These are phyloP conservation scores for Isaurus tuberculatus DNA, from an alignment of 92 coral and sea anemone genomes.

Conservation along the genomic window DNA sequence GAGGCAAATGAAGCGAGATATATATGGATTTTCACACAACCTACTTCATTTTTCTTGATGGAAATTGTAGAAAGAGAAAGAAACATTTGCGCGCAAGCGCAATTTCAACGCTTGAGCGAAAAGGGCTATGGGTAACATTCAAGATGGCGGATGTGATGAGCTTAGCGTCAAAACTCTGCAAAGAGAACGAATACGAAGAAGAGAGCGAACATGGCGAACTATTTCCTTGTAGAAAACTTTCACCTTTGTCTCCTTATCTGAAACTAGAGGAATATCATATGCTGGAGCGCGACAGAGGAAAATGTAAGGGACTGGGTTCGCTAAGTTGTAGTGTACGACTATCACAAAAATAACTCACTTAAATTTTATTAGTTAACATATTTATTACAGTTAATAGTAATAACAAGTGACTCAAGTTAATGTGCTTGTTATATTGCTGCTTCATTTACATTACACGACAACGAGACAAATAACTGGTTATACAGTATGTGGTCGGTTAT, in stretches of 20 bases:
- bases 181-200: slow-evolving; percentile 49
- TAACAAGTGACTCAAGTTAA: too few species aligned
- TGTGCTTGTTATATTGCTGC: too few species aligned
- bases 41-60: slow-evolving; percentile 82
- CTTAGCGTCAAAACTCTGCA: slow-evolving; percentile 52
- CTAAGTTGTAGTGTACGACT: too few species aligned
- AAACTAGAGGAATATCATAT: slow-evolving; percentile 65
- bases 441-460: too few species aligned
- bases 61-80: slow-evolving; percentile 66
- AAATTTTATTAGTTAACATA: too few species aligned
- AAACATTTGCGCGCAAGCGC: slow-evolving; percentile 52
- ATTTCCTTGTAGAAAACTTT: slow-evolving; percentile 64
- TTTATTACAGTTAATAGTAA: too few species aligned
- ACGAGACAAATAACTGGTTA: too few species aligned
- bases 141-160: slow-evolving; percentile 71
- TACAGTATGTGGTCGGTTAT: too few species aligned
- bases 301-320: slow-evolving; percentile 47
- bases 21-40: slow-evolving; percentile 66
- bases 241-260: slow-evolving; percentile 65
- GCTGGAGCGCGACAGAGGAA: slow-evolving; percentile 68
- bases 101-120: background rate
- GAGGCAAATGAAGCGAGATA: slow-evolving; percentile 50
- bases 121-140: slow-evolving; percentile 60
- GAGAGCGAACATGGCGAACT: slow-evolving; percentile 46
- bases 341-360: too few species aligned